Conservation (phyloP, 2,888 invertebrate species). For the Alentia gelatinosa region DNA sequence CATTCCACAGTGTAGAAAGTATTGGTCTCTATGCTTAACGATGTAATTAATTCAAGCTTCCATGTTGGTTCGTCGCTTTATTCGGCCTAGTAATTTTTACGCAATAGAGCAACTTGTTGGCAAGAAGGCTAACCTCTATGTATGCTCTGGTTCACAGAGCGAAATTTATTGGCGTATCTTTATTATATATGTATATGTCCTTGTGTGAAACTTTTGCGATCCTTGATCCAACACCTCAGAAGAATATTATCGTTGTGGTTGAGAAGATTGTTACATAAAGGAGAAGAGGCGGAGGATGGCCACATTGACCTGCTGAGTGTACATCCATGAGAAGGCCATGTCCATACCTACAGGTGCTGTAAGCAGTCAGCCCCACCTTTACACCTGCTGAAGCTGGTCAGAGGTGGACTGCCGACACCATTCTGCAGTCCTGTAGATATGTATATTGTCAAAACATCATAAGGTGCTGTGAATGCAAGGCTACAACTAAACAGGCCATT, state of each 20-base stretch:
- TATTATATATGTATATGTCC: background rate
- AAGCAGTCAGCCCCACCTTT: background rate
- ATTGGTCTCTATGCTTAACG: background rate
- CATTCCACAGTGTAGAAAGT: background rate
- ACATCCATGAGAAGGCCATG: background rate
- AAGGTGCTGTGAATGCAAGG: background rate
- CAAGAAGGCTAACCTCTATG: background rate
- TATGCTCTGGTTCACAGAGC: background rate
- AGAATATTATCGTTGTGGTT: background rate
- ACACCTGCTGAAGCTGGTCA: no score
- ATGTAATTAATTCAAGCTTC: background rate
- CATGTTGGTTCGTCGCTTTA: background rate
- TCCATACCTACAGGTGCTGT: conserved; percentile 7
- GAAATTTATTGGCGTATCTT: background rate
- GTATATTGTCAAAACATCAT: background rate
- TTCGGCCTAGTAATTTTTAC: background rate
- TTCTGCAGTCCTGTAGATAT: background rate
- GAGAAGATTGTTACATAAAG: background rate
- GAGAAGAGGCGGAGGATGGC: background rate
- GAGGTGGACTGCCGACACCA: background rate
- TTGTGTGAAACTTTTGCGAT: background rate
- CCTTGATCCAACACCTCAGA: background rate
- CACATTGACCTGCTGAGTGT: background rate
- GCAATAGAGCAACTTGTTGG: background rate
- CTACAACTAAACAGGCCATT: background rate